phyloP scores from a whole-genome alignment of 2,797 vertebrate genomes.

The Prionace glauca region DNA sequence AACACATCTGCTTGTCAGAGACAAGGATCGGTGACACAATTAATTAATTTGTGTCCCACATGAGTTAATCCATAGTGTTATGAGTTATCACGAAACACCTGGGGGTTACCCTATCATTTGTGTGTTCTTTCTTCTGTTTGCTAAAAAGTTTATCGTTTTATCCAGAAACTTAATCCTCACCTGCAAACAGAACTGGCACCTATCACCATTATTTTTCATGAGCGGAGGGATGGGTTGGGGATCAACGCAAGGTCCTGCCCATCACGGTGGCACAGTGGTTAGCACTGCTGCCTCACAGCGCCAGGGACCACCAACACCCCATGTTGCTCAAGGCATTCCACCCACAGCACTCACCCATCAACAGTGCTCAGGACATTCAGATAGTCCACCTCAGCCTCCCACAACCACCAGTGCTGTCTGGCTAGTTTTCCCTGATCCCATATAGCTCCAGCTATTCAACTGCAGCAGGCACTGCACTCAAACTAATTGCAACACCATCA shows the following conservation, averaged over 20 bases:
- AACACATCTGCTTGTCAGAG: neutral
- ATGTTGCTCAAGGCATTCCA: no score
- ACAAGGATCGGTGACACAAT: neutral
- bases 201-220: neutral
- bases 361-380: no score
- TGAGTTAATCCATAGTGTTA: neutral
- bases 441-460: no score
- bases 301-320: no score
- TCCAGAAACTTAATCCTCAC: neutral
- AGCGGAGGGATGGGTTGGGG: neutral
- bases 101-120: neutral
- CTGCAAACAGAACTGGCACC: neutral
- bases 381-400: no score
- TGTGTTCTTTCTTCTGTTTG: neutral
- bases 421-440: no score
- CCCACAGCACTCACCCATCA: no score
- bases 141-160: neutral
- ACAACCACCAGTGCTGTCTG: no score
- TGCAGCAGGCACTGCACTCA: no score
- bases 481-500: no score
- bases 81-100: neutral
- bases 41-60: neutral
- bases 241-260: neutral
- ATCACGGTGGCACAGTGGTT: no score
- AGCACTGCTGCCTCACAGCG: no score